Percentiles rank a stretch among this genome's conserved stretches.
Conservation (phyloP, 2,888 invertebrate genomes). For the Chorisops tibialis region DNA sequence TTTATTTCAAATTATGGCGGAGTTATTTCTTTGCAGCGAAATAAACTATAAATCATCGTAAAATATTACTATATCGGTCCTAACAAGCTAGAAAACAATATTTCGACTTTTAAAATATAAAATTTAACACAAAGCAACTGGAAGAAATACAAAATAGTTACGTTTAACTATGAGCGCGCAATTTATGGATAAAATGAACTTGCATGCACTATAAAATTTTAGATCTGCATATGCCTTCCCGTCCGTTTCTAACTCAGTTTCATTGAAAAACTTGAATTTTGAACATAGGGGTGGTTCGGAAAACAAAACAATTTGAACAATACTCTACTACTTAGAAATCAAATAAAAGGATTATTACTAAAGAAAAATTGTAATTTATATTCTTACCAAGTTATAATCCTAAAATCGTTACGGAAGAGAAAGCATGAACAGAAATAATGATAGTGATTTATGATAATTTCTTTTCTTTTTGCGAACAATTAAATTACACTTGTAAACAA, state of each 20-base stretch:
- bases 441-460: constrained; percentile 8
- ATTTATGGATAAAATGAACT: too few relatives aligned
- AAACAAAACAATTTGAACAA: background rate
- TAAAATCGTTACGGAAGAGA: constrained; percentile 35
- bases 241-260: constrained; percentile 25
- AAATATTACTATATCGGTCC: too few relatives aligned
- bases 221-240: constrained; percentile 30
- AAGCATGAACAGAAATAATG: constrained; percentile 38
- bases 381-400: constrained; percentile 32
- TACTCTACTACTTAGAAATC: background rate
- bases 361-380: constrained; percentile 4
- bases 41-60: too few relatives aligned
- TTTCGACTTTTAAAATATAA: too few relatives aligned
- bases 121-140: too few relatives aligned
- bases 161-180: too few relatives aligned
- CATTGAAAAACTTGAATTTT: background rate
- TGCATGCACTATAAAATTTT: constrained; percentile 1
- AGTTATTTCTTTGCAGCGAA: too few relatives aligned
- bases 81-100: too few relatives aligned
- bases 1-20: too few relatives aligned
- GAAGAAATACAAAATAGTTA: too few relatives aligned
- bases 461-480: background rate
- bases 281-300: background rate
- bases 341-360: constrained; percentile 2
- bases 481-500: too few relatives aligned